Conservation (phyloP, 2,113 vertebrate genomes). For the Seriola dumerili region DNA sequence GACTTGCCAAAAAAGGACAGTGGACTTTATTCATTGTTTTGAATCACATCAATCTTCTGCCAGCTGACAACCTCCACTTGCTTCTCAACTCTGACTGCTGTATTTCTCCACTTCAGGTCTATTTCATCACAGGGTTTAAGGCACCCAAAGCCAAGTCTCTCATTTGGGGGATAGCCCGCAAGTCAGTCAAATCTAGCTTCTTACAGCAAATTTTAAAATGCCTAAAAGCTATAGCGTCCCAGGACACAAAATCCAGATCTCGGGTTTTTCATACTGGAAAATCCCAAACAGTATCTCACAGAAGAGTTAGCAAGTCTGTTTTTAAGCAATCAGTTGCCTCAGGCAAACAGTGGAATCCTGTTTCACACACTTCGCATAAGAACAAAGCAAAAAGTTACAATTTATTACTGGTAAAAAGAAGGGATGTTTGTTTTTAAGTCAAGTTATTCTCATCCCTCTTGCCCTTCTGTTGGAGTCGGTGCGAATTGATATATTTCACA, state of each 20-base stretch:
- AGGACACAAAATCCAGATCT: constrained; percentile 28
- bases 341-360: constrained; percentile 11
- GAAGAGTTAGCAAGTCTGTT: constrained; percentile 4
- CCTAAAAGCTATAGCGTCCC: constrained; percentile 1
- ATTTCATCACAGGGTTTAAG: constrained; percentile 13
- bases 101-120: constrained; percentile 38
- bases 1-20: constrained; percentile 5
- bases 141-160: constrained; percentile 11
- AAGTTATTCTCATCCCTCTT: neutral
- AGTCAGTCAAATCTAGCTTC: constrained; percentile 30
- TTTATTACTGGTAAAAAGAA: neutral
- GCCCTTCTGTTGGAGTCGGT: neutral
- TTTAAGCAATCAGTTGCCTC: constrained; percentile 23
- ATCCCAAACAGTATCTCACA: constrained; percentile 20
- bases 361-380: neutral
- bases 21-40: constrained; percentile 25
- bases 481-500: neutral
- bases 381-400: neutral
- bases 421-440: neutral
- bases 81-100: constrained; percentile 22
- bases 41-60: constrained; percentile 40
- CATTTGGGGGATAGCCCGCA: neutral
- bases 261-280: constrained; percentile 4
- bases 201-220: constrained; percentile 8
- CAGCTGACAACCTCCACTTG: constrained; percentile 13